A percentile compares a stretch with the other conserved stretches of the same genome.
phyloP scores from a whole-genome alignment of 1,140 invertebrate species.

The Drosophila ficusphila region DNA sequence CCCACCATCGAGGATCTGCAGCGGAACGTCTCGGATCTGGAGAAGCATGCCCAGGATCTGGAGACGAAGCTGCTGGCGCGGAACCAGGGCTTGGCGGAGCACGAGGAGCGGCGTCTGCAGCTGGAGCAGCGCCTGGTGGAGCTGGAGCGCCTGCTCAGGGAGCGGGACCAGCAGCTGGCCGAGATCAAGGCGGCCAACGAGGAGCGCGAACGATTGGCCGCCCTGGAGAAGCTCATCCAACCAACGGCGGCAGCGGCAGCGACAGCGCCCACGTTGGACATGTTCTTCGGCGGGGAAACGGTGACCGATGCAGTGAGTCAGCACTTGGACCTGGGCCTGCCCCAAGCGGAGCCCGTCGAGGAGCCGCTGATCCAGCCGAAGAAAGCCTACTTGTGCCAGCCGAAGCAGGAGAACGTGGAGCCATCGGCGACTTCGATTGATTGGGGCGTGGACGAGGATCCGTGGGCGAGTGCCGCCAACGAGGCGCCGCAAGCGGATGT shows the following conservation, averaged over 20 bases:
- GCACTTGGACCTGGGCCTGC: constrained; percentile 36
- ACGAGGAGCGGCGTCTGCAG: constrained; percentile 54
- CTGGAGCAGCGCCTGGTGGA: constrained; percentile 47
- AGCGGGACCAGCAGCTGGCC: constrained; percentile 42
- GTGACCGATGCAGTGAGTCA: constrained; percentile 15
- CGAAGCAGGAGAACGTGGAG: constrained; percentile 27
- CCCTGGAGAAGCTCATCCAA: constrained; percentile 51
- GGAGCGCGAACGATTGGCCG: constrained; percentile 47
- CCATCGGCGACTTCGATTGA: constrained; percentile 84
- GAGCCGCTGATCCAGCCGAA: constrained; percentile 85
- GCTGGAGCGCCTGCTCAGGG: constrained; percentile 25
- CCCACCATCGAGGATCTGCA: constrained; percentile 80
- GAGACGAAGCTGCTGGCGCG: constrained; percentile 58
- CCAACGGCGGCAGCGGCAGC: neutral
- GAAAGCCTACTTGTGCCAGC: constrained; percentile 85
- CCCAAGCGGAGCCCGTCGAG: constrained; percentile 69
- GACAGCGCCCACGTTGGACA: constrained; percentile 56
- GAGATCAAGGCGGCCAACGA: constrained; percentile 28
- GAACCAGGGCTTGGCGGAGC: constrained; percentile 41
- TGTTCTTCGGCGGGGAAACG: constrained; percentile 68
- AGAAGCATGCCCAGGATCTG: constrained; percentile 78
- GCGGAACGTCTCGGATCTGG: constrained; percentile 79
- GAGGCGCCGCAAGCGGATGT: constrained; percentile 7
- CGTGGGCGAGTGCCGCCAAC: constrained; percentile 49
- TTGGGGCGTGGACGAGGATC: constrained; percentile 85